Evolutionary conservation across 64 coral and sea anemone species (phyloP).

Genomic region (Actinia equina): DNA sequence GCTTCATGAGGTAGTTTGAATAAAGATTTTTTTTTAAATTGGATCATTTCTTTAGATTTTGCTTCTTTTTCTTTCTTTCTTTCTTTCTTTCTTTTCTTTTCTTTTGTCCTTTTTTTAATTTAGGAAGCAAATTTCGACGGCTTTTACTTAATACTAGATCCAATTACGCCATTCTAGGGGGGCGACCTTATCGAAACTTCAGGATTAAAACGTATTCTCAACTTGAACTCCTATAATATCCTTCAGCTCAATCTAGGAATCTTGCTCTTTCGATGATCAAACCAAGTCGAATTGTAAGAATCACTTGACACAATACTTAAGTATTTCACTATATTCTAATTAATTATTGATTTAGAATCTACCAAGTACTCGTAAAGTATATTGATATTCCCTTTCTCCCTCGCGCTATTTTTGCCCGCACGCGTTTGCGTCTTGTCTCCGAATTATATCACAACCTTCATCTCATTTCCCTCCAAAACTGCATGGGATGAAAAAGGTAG

Average conservation of each 20-base stretch:
- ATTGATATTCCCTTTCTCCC: not conserved
- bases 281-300: not conserved
- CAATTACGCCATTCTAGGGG: not conserved
- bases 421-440: not conserved
- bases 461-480: not conserved
- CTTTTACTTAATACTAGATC: too few relatives aligned
- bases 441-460: not conserved
- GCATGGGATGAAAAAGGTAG: not conserved
- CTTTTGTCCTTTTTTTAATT: too few relatives aligned
- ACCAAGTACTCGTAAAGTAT: not conserved
- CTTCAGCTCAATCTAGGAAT: not conserved
- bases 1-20: too few relatives aligned
- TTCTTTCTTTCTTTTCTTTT: too few relatives aligned
- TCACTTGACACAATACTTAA: not conserved
- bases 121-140: too few relatives aligned
- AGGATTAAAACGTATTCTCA: not conserved
- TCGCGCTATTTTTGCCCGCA: too few relatives aligned
- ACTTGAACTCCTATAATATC: not conserved
- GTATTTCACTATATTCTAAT: not conserved
- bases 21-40: too few relatives aligned
- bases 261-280: not conserved
- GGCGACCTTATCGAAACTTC: not conserved
- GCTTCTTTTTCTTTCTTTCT: too few relatives aligned
- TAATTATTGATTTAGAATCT: not conserved
- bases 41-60: too few relatives aligned